Evolutionary conservation across 2,888 invertebrate genomes (phyloP), one percentile per base, ranked within the genome.

Genomic region (Lagria hirta): DNA sequence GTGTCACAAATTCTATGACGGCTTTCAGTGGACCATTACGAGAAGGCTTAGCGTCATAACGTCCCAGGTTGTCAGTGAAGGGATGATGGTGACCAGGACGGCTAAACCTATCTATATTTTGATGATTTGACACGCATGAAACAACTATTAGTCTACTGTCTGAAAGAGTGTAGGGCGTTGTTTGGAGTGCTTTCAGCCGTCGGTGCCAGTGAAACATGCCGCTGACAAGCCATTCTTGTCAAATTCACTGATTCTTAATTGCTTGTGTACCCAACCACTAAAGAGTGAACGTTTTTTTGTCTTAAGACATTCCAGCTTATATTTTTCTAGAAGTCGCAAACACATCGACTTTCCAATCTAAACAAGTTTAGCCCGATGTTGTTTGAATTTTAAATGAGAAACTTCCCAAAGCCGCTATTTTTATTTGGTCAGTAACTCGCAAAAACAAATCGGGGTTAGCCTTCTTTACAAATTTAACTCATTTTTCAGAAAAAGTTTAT

Each of bases 241-340:
- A 62, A 63, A 64, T 54, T 61, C 55, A 56, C 56, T 60, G 59
- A 59, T 63, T 61, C 61, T 60, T 63, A 63, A 63, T 63, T 63
- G 63, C 60, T 63, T 63, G 62, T 63, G 61, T 60, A 60, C 60
- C 54, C 58, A 52, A 57, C 60, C 61, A 58, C 54, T 50, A 60
- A 60, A 49, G 51, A 60, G 38, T 38, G 38, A 48, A 33, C 24
- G 50, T 51, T 55, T 55, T 51, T 55, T 60, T n/a, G n/a, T 57
- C 51, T 49, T 55, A 49, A 50, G 48, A 54, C 47, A 51, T 44
- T 57, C 58, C 57, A 58, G 50, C 53, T 58, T 55, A 54, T 54
- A 55, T 58, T 60, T 52, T 43, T 47, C 46, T 41, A 26, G 48
- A n/a, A n/a, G n/a, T n/a, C n/a, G n/a, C n/a, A n/a, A n/a, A n/a